These are phyloP conservation scores for Acanthis flammea DNA, from an alignment of 2,797 vertebrate genomes.

Conservation along the genomic window DNA sequence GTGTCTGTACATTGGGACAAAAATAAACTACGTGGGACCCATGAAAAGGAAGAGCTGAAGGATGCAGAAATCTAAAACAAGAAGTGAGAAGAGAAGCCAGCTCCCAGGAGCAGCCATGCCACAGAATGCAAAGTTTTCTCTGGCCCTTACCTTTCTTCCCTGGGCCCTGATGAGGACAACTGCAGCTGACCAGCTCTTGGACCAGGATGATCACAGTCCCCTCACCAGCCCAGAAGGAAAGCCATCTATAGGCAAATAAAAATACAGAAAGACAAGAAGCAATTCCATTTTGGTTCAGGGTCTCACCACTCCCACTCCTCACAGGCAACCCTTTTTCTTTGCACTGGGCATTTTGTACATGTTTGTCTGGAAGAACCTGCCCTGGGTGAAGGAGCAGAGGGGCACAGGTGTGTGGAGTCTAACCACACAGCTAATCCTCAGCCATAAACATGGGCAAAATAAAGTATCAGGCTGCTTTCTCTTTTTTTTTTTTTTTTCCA, in stretches of 20 bases:
- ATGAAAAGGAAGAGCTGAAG: background rate
- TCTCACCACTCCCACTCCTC: rapidly evolving
- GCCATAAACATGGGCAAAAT: background rate
- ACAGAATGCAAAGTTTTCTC: background rate
- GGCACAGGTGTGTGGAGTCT: background rate
- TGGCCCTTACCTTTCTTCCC: background rate
- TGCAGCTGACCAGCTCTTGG: background rate
- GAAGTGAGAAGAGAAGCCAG: background rate
- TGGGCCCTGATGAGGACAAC: rapidly evolving
- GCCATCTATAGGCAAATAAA: background rate
- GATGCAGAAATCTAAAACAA: slow-evolving; percentile 7
- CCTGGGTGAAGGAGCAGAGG: background rate
- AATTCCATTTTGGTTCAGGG: background rate
- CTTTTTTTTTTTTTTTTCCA: rapidly evolving
- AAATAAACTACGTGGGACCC: slow-evolving; percentile 37
- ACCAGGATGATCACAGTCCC: background rate
- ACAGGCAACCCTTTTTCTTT: background rate
- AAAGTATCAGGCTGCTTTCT: background rate
- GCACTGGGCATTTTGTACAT: background rate
- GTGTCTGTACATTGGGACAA: slow-evolving; percentile 11
- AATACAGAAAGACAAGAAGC: background rate
- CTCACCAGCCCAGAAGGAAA: background rate
- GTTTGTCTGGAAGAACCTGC: background rate
- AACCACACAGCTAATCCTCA: background rate
- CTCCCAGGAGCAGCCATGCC: background rate